A percentile compares a stretch with the other conserved stretches of the same genome.
Evolutionary conservation across 2,888 invertebrate species (phyloP).

Genomic region (Sesamia inferens): DNA sequence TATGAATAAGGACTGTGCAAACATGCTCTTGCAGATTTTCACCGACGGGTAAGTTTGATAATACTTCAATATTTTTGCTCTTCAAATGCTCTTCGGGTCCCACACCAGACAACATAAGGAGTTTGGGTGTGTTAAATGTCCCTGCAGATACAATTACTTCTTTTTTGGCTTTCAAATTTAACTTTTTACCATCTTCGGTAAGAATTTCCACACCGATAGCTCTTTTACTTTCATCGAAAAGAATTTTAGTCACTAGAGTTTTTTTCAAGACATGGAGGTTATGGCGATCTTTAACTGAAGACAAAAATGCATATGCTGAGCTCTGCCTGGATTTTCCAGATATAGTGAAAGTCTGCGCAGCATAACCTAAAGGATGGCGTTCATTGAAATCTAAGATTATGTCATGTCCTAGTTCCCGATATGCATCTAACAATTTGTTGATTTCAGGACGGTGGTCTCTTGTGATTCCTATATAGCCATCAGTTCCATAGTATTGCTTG

Average conservation of each 20-base stretch:
- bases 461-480: conserved; percentile 63
- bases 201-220: conserved; percentile 65
- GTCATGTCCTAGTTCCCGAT: conserved; percentile 77
- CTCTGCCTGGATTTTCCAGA: conserved; percentile 78
- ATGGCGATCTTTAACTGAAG: conserved; percentile 62
- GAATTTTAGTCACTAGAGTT: conserved; percentile 65
- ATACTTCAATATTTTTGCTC: conserved; percentile 64
- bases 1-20: conserved; percentile 50
- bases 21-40: conserved; percentile 72
- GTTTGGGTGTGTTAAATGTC: conserved; percentile 68
- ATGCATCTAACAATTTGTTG: conserved; percentile 70
- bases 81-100: conserved; percentile 70
- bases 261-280: conserved; percentile 70
- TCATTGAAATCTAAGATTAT: conserved; percentile 69
- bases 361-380: conserved; percentile 73
- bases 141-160: conserved; percentile 73
- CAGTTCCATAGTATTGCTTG: conserved; percentile 59
- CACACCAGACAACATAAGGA: conserved; percentile 74
- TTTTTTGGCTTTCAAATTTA: conserved; percentile 62
- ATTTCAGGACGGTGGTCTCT: conserved; percentile 59
- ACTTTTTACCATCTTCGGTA: conserved; percentile 53
- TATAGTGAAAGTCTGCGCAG: conserved; percentile 53
- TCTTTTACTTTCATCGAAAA: conserved; percentile 60
- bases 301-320: conserved; percentile 79
- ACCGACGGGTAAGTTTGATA: conserved; percentile 72